These are phyloP conservation scores for Melangyna quadrimaculata DNA, from an alignment of 2,888 invertebrate species.

Conservation along the genomic window DNA sequence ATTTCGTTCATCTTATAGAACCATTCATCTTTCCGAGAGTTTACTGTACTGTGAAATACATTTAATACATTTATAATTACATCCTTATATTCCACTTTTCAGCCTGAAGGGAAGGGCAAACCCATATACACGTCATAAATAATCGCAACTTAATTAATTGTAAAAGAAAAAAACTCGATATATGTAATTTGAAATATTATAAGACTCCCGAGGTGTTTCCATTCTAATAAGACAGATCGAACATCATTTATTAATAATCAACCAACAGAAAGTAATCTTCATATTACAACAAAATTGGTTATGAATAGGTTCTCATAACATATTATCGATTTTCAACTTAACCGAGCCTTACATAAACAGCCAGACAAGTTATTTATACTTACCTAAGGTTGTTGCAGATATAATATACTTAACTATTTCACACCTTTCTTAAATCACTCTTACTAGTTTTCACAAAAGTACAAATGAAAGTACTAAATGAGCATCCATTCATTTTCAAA, in stretches of 20 bases:
- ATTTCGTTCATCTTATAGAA: too few relatives aligned
- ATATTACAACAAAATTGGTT: background rate
- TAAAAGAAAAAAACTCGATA: background rate
- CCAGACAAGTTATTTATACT: background rate
- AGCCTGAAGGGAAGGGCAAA: background rate
- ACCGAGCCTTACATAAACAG: background rate
- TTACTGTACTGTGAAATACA: background rate
- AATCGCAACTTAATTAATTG: background rate
- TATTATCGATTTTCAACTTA: background rate
- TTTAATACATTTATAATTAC: background rate
- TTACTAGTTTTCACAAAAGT: constrained; percentile 49
- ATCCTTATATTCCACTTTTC: background rate
- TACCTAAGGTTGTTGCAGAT: background rate
- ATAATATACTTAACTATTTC: constrained; percentile 3
- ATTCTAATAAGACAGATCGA: background rate
- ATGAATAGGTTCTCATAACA: background rate
- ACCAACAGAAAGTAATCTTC: background rate
- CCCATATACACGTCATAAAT: background rate
- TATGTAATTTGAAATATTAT: background rate
- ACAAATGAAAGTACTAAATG: constrained; percentile 59
- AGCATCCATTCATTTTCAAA: constrained; percentile 23
- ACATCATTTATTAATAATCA: background rate
- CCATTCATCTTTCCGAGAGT: too few relatives aligned
- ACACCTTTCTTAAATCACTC: constrained; percentile 63
- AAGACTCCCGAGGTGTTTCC: background rate